Conservation (phyloP, 2,888 invertebrate species). For the Sylvicola cinctus region DNA sequence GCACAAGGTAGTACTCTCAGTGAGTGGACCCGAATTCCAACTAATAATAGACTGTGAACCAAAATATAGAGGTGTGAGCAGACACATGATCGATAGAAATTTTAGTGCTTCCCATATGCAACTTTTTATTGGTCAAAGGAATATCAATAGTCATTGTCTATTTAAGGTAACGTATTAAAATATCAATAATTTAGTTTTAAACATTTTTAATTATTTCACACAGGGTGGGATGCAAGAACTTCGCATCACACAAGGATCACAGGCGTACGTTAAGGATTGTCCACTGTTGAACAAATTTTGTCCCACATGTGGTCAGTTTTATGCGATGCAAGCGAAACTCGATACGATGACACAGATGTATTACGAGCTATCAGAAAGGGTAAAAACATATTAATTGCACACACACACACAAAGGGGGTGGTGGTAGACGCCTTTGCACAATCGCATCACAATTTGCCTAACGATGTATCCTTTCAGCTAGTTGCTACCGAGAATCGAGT, state of each 20-base stretch:
- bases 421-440: too few relatives aligned
- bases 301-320: conserved; percentile 79
- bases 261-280: conserved; percentile 73
- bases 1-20: conserved; percentile 69
- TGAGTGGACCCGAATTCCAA: conserved; percentile 66
- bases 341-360: conserved; percentile 60
- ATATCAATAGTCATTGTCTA: conserved; percentile 53
- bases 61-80: conserved; percentile 58
- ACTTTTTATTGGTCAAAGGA: conserved; percentile 76
- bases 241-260: conserved; percentile 62
- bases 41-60: conserved; percentile 74
- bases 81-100: conserved; percentile 52
- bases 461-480: too few relatives aligned
- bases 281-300: conserved; percentile 70
- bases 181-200: background rate
- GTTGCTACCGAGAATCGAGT: conserved; percentile 53
- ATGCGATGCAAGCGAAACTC: conserved; percentile 62
- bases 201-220: background rate
- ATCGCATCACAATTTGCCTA: too few relatives aligned
- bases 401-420: too few relatives aligned
- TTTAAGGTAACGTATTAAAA: conserved; percentile 47
- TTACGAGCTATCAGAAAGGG: conserved; percentile 66
- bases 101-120: conserved; percentile 50
- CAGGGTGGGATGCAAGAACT: conserved; percentile 81
- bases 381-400: conserved; percentile 21